Evolutionary conservation across 2,888 invertebrate species (phyloP), one percentile per base, ranked within the genome.

Genomic region (Cosmorhoe ocellata): DNA sequence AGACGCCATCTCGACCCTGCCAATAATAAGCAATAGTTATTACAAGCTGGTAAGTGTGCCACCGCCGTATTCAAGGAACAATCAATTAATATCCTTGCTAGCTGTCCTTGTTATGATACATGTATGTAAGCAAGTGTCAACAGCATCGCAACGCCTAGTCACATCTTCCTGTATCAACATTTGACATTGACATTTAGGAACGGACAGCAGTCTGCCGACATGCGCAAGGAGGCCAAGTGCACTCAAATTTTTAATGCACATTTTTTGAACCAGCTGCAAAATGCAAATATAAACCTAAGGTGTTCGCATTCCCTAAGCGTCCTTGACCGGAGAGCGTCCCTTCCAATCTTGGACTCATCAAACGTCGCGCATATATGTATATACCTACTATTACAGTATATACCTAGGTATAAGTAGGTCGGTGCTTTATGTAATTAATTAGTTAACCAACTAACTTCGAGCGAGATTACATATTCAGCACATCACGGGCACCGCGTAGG

Each of bases 101-200:
- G 63, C 39, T 61, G 79, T 75, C 76, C 81, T 85, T 74, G 81
- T 69, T 76, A 77, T 70, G 66, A 72, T 73, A 75, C 61, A 62
- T 59, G 63, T 49, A 61, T 47, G 49, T 31, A 61, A 64, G 66
- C 57, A 63, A 68, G 56, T 56, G 60, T 56, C 59, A 64, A 54
- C 68, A 56, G 69, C 66, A 65, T 67, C 67, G 63, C 63, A 56
- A 63, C 73, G 73, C 78, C 74, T 76, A 74, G 69, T 65, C 59
- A 68, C 63, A 65, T 78, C 84, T 85, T 86, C 85, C 84, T 85
- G 84, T 71, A 76, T 71, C 65, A 58, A 62, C 60, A 63, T 63
- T 64, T 68, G 86, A 74, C 87, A 86, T 86, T 87, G 88, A 87
- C 87, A 85, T 87, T 88, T 86, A 76, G 63, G 49, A 57, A 53